phyloP scores from a whole-genome alignment of 2,888 invertebrate genomes.

The Euzetes globulus region DNA sequence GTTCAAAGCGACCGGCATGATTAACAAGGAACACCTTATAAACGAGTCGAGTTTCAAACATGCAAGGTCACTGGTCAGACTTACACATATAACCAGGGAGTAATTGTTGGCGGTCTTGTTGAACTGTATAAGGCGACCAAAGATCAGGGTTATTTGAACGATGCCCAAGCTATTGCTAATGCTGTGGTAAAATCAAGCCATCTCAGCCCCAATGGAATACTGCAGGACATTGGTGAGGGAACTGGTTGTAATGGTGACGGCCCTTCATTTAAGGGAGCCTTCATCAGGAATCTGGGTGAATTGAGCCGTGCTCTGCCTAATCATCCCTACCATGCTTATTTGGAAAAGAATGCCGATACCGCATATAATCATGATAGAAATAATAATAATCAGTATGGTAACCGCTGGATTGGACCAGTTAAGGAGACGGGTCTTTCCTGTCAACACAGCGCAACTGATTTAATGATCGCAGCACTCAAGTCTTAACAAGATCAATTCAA shows the following conservation, averaged over 20 bases:
- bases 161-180: background rate
- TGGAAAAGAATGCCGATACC: background rate
- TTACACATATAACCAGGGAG: background rate
- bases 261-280: background rate
- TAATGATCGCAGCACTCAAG: background rate
- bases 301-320: background rate
- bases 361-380: background rate
- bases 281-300: background rate
- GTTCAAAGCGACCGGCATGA: background rate
- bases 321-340: background rate
- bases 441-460: background rate
- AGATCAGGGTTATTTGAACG: background rate
- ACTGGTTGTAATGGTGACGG: background rate
- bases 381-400: background rate
- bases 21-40: background rate
- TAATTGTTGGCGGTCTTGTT: background rate
- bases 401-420: background rate
- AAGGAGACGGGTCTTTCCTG: background rate
- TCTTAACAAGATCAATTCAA: no score
- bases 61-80: background rate
- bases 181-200: background rate
- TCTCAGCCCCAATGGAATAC: background rate
- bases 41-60: background rate
- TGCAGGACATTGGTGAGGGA: background rate
- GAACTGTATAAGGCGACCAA: background rate